These are phyloP conservation scores for Drosophila melanica DNA, from an alignment of 1,140 invertebrate genomes.

Conservation along the genomic window DNA sequence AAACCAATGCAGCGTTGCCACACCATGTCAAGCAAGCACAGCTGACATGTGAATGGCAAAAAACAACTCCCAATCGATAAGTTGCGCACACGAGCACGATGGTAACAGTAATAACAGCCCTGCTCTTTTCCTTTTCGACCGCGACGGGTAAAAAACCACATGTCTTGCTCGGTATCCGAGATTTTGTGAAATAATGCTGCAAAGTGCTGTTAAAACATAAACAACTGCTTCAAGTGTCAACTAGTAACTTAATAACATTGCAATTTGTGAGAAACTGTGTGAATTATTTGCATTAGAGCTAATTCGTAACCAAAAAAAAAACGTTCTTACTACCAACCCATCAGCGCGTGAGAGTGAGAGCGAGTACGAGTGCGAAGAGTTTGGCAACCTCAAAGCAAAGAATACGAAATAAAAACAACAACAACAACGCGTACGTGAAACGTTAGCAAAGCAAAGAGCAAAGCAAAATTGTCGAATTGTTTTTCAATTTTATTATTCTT, in stretches of 20 bases:
- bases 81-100: slow-evolving; percentile 13
- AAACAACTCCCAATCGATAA: background rate
- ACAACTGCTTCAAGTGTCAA: slow-evolving; percentile 61
- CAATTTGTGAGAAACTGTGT: slow-evolving; percentile 58
- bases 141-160: slow-evolving; percentile 81
- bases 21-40: background rate
- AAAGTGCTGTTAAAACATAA: slow-evolving; percentile 74
- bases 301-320: slow-evolving; percentile 68
- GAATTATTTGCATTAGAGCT: slow-evolving; percentile 49
- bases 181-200: slow-evolving; percentile 81
- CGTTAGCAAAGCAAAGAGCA: slow-evolving; percentile 51
- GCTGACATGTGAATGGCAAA: slow-evolving; percentile 4
- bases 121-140: slow-evolving; percentile 80
- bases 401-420: slow-evolving; percentile 67
- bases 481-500: slow-evolving; percentile 44
- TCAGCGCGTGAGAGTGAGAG: slow-evolving; percentile 69
- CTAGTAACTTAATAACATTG: slow-evolving; percentile 62
- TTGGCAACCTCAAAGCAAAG: slow-evolving; percentile 64
- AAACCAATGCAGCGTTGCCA: slow-evolving; percentile 32
- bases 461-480: slow-evolving; percentile 48
- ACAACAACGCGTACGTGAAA: slow-evolving; percentile 53
- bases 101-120: slow-evolving; percentile 28
- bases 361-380: slow-evolving; percentile 49
- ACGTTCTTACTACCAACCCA: slow-evolving; percentile 59
- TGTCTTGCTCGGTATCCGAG: slow-evolving; percentile 81